phyloP scores from a whole-genome alignment of 2,113 vertebrate species.

The Pseudopodoces humilis region DNA sequence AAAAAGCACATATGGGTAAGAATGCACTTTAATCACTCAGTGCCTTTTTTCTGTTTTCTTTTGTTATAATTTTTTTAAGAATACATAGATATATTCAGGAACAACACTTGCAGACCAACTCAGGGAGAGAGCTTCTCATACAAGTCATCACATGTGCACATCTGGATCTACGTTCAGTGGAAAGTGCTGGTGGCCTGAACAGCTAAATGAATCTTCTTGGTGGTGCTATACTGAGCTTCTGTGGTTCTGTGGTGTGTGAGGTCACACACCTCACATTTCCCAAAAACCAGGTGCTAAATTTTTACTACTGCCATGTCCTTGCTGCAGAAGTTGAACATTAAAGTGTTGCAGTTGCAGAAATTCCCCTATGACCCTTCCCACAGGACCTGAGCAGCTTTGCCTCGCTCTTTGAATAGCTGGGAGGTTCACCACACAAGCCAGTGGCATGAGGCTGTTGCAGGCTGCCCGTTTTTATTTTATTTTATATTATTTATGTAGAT shows the following conservation, averaged over 20 bases:
- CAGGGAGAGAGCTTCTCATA: neutral
- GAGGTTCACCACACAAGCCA: neutral
- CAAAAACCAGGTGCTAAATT: neutral
- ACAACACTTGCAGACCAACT: neutral
- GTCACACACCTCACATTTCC: neutral
- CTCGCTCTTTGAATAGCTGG: neutral
- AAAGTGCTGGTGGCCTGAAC: neutral
- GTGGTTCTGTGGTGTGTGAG: neutral
- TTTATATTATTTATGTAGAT: neutral
- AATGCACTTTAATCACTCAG: neutral
- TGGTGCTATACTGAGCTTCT: neutral
- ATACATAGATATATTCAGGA: neutral
- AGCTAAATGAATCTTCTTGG: neutral
- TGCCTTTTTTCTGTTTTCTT: neutral
- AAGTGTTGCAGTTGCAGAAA: neutral
- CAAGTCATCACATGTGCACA: neutral
- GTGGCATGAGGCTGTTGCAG: neutral
- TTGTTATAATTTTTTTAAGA: neutral
- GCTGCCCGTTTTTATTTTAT: neutral
- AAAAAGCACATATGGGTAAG: neutral
- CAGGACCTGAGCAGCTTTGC: neutral
- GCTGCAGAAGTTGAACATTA: neutral
- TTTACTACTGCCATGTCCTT: neutral
- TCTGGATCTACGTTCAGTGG: neutral
- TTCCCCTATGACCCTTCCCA: neutral